Evolutionary conservation across 1,140 invertebrate species (phyloP).

Genomic region (Papilio machaon): DNA sequence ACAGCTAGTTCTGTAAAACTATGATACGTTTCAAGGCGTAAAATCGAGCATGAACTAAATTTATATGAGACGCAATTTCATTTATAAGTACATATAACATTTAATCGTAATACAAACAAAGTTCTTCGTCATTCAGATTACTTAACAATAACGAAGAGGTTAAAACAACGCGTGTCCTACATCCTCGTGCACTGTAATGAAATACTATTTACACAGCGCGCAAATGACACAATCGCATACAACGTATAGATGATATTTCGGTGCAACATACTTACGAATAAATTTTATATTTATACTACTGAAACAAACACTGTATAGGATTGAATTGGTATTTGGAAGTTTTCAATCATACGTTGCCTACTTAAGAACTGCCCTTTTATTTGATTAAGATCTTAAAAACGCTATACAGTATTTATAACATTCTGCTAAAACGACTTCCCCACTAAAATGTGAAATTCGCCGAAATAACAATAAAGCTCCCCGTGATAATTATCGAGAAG

Average conservation of each 20-base stretch:
- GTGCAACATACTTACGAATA: conserved; percentile 1
- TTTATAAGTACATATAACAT: not conserved
- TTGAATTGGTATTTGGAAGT: not conserved
- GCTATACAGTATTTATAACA: not conserved
- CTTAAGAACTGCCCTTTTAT: too few relatives aligned
- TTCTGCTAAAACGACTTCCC: not conserved
- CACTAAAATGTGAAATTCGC: too few relatives aligned
- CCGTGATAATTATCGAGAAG: too few relatives aligned
- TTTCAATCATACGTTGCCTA: not conserved
- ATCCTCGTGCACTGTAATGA: conserved; percentile 39
- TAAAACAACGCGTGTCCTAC: conserved; percentile 50
- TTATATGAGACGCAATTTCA: conserved; percentile 2
- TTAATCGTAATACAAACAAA: conserved; percentile 15
- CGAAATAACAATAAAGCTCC: too few relatives aligned
- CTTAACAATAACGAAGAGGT: conserved; percentile 29
- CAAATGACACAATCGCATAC: conserved; percentile 33
- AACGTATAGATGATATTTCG: conserved; percentile 15
- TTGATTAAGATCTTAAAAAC: too few relatives aligned
- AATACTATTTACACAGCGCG: conserved; percentile 23
- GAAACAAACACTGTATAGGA: not conserved
- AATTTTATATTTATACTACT: not conserved
- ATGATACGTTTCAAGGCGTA: not conserved
- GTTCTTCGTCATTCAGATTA: conserved; percentile 32
- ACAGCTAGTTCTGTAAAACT: not conserved
- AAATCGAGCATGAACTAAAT: not conserved